Conservation (phyloP, 2,888 invertebrate species). For the Drosophila picticornis region DNA sequence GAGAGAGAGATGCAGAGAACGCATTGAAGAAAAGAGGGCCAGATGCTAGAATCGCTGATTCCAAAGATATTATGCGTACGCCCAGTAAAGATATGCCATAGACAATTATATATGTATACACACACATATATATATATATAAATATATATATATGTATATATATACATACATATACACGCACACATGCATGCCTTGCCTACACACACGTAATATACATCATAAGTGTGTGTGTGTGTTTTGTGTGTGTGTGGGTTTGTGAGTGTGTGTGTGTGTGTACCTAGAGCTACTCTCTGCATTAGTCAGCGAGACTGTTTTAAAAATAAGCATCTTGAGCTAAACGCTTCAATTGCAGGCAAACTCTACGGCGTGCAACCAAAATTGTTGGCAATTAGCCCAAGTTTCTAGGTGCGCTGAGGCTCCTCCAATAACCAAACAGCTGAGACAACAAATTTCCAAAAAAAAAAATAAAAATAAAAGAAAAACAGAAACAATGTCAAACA, state of each 20-base stretch:
- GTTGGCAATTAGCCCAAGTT: slow-evolving; percentile 12
- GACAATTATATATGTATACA: background rate
- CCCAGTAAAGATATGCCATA: slow-evolving; percentile 35
- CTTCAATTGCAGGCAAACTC: slow-evolving; percentile 29
- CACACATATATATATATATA: slow-evolving; percentile 1
- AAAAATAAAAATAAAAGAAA: background rate
- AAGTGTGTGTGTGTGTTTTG: background rate
- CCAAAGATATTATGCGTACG: slow-evolving; percentile 36
- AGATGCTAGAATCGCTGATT: slow-evolving; percentile 48
- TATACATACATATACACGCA: slow-evolving; percentile 5
- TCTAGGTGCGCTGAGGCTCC: slow-evolving; percentile 10
- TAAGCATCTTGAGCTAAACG: slow-evolving; percentile 26
- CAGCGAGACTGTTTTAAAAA: slow-evolving; percentile 53
- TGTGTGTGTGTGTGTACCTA: background rate
- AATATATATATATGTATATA: slow-evolving; percentile 2
- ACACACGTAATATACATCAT: slow-evolving; percentile 7
- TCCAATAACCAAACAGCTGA: slow-evolving; percentile 44
- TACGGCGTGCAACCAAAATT: slow-evolving; percentile 19
- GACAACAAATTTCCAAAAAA: slow-evolving; percentile 17
- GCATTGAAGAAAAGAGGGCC: slow-evolving; percentile 25
- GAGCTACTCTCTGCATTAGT: slow-evolving; percentile 36
- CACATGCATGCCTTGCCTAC: background rate
- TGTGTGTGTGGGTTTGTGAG: background rate
- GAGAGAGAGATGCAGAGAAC: slow-evolving; percentile 6
- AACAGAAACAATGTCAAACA: slow-evolving; percentile 7